These are phyloP conservation scores for Pongo pygmaeus DNA, from an alignment of 2,113 vertebrate genomes.

Conservation along the genomic window DNA sequence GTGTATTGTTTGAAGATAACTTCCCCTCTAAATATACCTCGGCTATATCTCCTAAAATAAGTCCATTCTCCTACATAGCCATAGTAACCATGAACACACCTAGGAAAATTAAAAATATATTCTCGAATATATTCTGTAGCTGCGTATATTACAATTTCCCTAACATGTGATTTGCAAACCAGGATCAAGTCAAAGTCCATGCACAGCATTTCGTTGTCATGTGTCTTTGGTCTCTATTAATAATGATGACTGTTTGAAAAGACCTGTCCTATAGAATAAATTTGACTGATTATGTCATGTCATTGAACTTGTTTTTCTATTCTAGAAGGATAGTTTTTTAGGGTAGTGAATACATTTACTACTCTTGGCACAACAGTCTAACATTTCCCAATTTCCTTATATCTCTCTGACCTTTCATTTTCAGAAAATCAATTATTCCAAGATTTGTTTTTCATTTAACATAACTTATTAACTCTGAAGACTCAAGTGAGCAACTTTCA, in stretches of 20 bases:
- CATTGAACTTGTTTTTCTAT: background rate
- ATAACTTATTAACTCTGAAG: background rate
- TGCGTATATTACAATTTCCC: background rate
- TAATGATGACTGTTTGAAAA: background rate
- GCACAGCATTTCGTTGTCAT: background rate
- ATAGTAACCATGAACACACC: background rate
- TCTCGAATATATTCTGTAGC: background rate
- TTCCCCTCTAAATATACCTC: background rate
- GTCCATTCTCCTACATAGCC: background rate
- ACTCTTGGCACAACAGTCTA: background rate
- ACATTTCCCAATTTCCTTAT: background rate
- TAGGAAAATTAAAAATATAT: background rate
- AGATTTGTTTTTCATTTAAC: background rate
- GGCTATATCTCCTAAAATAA: background rate
- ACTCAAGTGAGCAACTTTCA: slow-evolving; percentile 1
- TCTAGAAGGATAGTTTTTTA: slow-evolving; percentile 2
- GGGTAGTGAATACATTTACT: background rate
- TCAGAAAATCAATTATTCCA: slow-evolving; percentile 44
- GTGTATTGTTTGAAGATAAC: background rate
- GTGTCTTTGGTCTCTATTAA: background rate
- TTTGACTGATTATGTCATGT: background rate
- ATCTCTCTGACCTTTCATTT: background rate
- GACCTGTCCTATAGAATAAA: background rate
- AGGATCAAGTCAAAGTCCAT: background rate
- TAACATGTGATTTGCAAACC: background rate